These are phyloP conservation scores for Hypomecis atomaria DNA, from an alignment of 2,888 invertebrate genomes.

Conservation along the genomic window DNA sequence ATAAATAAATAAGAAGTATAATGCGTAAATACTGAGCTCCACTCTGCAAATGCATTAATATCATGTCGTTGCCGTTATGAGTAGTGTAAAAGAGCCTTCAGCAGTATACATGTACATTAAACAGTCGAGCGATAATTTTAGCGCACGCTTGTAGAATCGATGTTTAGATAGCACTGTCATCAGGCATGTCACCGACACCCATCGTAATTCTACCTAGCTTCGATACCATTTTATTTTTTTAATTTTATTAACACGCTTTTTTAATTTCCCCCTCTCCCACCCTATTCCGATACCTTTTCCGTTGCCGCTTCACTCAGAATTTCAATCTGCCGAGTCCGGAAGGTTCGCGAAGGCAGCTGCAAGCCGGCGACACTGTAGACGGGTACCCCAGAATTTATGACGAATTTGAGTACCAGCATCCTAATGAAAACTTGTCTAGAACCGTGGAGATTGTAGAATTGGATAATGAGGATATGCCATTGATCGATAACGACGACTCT, in stretches of 20 bases:
- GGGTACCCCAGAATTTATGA: constrained; percentile 64
- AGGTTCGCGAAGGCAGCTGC: constrained; percentile 53
- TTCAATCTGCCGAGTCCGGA: constrained; percentile 78
- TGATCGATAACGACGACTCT: constrained; percentile 56
- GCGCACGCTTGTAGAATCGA: constrained; percentile 46
- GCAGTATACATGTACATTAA: constrained; percentile 28
- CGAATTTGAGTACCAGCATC: constrained; percentile 67
- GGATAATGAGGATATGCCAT: constrained; percentile 54
- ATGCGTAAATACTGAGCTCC: no score
- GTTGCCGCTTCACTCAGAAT: constrained; percentile 76
- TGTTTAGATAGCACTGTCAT: constrained; percentile 32
- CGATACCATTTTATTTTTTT: constrained; percentile 71
- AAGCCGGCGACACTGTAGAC: constrained; percentile 67
- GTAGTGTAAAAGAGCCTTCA: constrained; percentile 40
- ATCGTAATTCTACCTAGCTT: constrained; percentile 57
- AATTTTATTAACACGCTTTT: constrained; percentile 85
- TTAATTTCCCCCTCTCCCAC: constrained; percentile 77
- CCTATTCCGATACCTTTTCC: constrained; percentile 71
- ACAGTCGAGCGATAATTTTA: constrained; percentile 47
- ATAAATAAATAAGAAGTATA: no score
- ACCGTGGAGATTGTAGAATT: constrained; percentile 74
- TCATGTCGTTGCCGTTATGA: not conserved
- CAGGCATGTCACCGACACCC: constrained; percentile 40
- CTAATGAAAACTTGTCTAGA: constrained; percentile 57
- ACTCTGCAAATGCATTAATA: no score